Evolutionary conservation across 2,797 vertebrate species (phyloP).

Genomic region (Ibycter americanus): DNA sequence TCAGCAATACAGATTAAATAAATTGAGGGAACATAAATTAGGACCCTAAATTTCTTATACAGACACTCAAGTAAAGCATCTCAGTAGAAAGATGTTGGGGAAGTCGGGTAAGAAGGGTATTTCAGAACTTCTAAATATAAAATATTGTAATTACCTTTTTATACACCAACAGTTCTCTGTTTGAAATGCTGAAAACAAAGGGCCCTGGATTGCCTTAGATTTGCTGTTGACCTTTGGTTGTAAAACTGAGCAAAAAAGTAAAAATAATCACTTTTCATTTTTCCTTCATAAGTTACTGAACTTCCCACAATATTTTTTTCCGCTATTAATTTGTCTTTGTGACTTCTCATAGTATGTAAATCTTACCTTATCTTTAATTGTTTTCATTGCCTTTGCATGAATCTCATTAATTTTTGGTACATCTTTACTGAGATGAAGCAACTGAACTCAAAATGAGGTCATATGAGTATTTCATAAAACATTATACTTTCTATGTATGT

Average conservation of each 20-base stretch:
- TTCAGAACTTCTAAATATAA: background rate
- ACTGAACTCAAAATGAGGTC: background rate
- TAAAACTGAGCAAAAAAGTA: background rate
- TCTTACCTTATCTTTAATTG: background rate
- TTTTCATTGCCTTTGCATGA: background rate
- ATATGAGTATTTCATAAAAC: background rate
- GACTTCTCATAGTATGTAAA: background rate
- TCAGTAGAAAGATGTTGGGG: background rate
- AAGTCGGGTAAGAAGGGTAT: background rate
- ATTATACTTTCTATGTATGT: background rate
- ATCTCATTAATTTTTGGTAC: constrained; percentile 22
- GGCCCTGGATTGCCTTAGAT: background rate
- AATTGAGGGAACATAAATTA: background rate
- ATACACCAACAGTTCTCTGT: background rate
- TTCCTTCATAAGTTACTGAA: background rate
- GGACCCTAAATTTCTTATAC: background rate
- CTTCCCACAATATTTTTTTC: background rate
- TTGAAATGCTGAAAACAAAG: background rate
- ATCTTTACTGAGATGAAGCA: background rate
- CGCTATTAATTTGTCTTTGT: background rate
- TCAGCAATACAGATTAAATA: background rate
- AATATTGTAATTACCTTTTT: background rate
- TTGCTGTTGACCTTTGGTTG: background rate
- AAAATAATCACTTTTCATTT: background rate
- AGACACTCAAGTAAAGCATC: background rate